Base-by-base conservation (phyloP, 2,797 vertebrate genomes). In the Malurus splendens region DNA sequence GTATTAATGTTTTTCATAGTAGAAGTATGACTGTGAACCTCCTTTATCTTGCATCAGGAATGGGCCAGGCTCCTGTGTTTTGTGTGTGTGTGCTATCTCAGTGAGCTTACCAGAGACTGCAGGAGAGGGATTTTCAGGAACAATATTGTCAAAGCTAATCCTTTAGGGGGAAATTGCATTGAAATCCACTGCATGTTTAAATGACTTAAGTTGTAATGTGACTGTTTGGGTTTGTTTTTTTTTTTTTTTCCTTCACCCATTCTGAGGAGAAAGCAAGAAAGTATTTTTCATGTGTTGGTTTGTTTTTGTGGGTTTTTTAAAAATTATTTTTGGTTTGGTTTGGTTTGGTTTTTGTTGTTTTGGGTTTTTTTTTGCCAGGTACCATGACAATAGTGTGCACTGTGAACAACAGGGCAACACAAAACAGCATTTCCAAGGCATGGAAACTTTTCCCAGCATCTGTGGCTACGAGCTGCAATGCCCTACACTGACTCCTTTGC, bases 341-440 rank as follows among this genome's bases (percentile, higher is more conserved):
- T 14, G 8, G 19, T 20, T 54, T 33, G 23, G 4, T 2, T 24
- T 39, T 52, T 87, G 41, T 42, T 42, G 36, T 36, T 42, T 42
- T 20, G 1, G 2, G 6, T 7, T 45, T 51, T 52, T 87, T 41
- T 38, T 23, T 0, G 1, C 64, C n/a, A 55, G 27, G 7, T 65
- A 55, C 50, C 33, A 14, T 0, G 0, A 36, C 36, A 41, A 12
- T 44, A 84, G 67, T 0, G 0, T 6, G 10, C 25, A 36, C 27
- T 41, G 19, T 20, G 50, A 74, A 41, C 19, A 42, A 52, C 32
- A 42, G 25, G 39, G 23, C 45, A 56, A n/a, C 32, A 27, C 22
- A 39, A 54, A 70, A 4, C 25, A 23, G 3, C 20, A 39, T 48
- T 79, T 73, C 44, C 61, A 60, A 7, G 51, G 16, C 41, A 27